phyloP scores from a whole-genome alignment of 2,888 invertebrate genomes.

The Rotaria sp. region DNA sequence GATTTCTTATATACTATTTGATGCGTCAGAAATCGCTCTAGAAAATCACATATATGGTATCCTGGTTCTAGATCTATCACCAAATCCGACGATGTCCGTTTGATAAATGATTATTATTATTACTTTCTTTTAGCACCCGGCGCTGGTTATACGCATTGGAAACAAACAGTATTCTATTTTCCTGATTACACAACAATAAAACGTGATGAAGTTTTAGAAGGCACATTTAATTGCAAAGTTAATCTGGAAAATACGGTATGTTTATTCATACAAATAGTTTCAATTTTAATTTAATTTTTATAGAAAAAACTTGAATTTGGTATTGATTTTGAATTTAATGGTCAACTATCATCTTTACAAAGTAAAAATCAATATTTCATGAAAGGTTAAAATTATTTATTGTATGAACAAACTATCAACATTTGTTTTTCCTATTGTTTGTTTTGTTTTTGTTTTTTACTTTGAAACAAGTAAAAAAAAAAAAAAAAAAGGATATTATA shows the following conservation, averaged over 20 bases:
- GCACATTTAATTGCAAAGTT: constrained; percentile 84
- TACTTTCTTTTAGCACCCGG: constrained; percentile 65
- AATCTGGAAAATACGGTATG: constrained; percentile 78
- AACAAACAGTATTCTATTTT: constrained; percentile 88
- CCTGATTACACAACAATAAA: constrained; percentile 94
- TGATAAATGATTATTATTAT: background rate
- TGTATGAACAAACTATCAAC: background rate
- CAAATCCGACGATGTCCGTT: too few species aligned
- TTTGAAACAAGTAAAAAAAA: background rate
- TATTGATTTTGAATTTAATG: constrained; percentile 13
- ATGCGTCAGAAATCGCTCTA: too few species aligned
- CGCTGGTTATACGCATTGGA: constrained; percentile 97
- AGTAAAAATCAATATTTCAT: constrained; percentile 9
- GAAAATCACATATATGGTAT: too few species aligned
- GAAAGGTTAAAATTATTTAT: background rate
- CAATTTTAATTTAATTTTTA: background rate
- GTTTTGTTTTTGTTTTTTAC: background rate
- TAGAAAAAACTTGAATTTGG: constrained; percentile 11
- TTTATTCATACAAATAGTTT: background rate
- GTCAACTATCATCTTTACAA: background rate
- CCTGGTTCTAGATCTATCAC: too few species aligned
- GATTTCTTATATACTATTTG: too few species aligned
- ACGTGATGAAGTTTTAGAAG: constrained; percentile 80
- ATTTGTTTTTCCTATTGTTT: background rate
- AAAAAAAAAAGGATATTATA: background rate